Conservation (phyloP, 1,140 invertebrate species). For the Metaphire vulgaris region DNA sequence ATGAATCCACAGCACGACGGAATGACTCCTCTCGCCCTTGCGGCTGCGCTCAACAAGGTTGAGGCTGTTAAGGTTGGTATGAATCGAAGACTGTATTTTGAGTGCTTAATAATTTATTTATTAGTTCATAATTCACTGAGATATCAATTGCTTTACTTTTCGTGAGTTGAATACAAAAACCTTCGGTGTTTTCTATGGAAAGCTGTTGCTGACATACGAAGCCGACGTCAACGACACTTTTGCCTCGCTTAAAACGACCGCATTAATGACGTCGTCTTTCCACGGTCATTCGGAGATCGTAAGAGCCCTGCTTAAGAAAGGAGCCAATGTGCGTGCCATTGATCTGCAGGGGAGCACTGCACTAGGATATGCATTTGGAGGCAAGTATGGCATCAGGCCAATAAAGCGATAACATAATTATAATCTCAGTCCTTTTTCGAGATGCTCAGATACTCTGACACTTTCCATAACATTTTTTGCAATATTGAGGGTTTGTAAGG, state of each 20-base stretch:
- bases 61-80: conserved; percentile 23
- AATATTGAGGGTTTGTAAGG: too few species aligned
- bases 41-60: conserved; percentile 28
- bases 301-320: conserved; percentile 17
- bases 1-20: conserved; percentile 28
- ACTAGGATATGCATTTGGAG: conserved; percentile 29
- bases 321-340: conserved; percentile 21
- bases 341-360: conserved; percentile 29
- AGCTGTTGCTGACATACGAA: conserved; percentile 27
- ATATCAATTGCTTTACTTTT: too few species aligned
- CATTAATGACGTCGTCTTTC: conserved; percentile 29
- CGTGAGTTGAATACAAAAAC: too few species aligned
- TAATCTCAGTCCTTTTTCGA: too few species aligned
- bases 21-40: conserved; percentile 30
- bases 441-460: too few species aligned
- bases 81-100: too few species aligned
- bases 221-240: conserved; percentile 22
- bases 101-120: too few species aligned
- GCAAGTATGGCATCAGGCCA: conserved; percentile 5
- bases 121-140: too few species aligned
- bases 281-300: conserved; percentile 29
- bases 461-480: too few species aligned
- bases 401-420: too few species aligned
- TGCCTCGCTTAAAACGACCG: conserved; percentile 25
- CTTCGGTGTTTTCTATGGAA: too few species aligned